Evolutionary conservation across 1,140 invertebrate species (phyloP).

Genomic region (Paraescarpia echinospica): DNA sequence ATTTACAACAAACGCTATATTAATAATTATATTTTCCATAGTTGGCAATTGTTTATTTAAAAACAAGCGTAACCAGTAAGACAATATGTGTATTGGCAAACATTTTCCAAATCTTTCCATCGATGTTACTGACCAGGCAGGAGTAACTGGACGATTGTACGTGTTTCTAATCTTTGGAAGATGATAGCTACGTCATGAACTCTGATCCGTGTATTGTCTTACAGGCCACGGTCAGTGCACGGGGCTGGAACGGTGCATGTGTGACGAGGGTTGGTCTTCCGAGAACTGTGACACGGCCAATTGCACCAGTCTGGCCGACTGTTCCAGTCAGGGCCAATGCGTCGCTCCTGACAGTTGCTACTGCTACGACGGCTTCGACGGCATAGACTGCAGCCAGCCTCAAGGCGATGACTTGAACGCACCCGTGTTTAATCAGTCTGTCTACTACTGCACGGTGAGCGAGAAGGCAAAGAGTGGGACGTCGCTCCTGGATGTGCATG

Average conservation of each 20-base stretch:
- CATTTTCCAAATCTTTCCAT: no score
- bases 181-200: background rate
- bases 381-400: background rate
- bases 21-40: no score
- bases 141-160: background rate
- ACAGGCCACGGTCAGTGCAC: background rate
- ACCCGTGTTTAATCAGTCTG: background rate
- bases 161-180: background rate
- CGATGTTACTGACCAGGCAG: no score
- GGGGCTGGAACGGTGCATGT: background rate
- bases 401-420: background rate
- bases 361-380: conserved; percentile 13
- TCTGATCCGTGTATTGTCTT: background rate
- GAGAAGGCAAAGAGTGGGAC: background rate
- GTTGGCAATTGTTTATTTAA: no score
- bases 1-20: no score
- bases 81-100: no score
- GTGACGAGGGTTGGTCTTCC: background rate
- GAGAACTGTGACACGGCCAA: background rate
- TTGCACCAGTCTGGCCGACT: background rate
- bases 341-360: conserved; percentile 8
- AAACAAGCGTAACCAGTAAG: no score
- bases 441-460: conserved; percentile 1
- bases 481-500: background rate
- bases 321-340: conserved; percentile 12